Evolutionary conservation across 2,113 vertebrate species (phyloP).

Genomic region (Amphiprion ocellaris): DNA sequence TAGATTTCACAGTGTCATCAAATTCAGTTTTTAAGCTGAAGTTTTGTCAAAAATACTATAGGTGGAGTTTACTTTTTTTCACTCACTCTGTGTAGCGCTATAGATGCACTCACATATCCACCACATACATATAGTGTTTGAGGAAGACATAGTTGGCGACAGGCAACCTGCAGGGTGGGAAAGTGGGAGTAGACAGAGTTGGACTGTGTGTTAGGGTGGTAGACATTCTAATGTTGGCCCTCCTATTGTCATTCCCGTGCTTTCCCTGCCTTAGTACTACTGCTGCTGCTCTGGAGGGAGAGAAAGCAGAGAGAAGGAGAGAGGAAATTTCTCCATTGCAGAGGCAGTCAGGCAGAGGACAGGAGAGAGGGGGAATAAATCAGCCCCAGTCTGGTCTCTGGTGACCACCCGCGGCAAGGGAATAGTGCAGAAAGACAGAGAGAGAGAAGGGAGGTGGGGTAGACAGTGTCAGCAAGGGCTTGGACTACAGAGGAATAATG

Average conservation of each 20-base stretch:
- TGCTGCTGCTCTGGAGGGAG: constrained; percentile 33
- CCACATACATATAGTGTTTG: constrained; percentile 15
- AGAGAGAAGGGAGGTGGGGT: constrained; percentile 21
- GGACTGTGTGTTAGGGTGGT: constrained; percentile 61
- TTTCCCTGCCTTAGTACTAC: constrained; percentile 49
- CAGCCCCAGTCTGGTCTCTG: constrained; percentile 87
- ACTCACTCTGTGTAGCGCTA: background rate
- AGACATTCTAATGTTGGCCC: constrained; percentile 65
- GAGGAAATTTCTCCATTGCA: constrained; percentile 85
- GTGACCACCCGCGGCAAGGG: constrained; percentile 91
- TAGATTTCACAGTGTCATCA: background rate
- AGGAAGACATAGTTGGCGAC: constrained; percentile 52
- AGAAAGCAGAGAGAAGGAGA: constrained; percentile 50
- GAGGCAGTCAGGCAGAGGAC: constrained; percentile 92
- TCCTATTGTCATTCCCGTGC: constrained; percentile 64
- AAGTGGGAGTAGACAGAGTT: constrained; percentile 41
- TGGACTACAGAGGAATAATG: constrained; percentile 88
- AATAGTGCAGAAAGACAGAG: constrained; percentile 80
- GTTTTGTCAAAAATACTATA: too few species aligned
- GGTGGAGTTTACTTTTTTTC: background rate
- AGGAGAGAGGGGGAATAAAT: constrained; percentile 94
- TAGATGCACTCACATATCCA: constrained; percentile 4
- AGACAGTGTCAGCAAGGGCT: constrained; percentile 74
- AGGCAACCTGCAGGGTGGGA: constrained; percentile 30
- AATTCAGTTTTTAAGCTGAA: background rate